Conservation (phyloP, 2,888 invertebrate species). For the Tholera decimalis region DNA sequence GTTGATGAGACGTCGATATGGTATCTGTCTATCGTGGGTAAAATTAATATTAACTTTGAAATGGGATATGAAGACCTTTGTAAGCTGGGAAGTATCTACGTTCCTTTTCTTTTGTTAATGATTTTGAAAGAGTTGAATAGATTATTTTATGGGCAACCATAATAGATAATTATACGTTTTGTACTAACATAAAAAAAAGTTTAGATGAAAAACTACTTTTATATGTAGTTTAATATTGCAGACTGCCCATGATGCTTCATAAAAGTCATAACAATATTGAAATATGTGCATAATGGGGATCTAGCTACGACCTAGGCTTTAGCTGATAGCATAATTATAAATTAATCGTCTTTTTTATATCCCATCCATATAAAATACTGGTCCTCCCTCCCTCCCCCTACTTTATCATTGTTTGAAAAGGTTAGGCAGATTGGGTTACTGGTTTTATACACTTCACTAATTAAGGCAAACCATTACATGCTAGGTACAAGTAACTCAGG, state of each 20-base stretch:
- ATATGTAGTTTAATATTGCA: not conserved
- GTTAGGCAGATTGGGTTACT: not conserved
- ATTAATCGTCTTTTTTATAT: not conserved
- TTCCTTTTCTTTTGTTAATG: not conserved
- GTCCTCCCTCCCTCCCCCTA: no score
- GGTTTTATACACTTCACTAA: not conserved
- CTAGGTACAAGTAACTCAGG: slow-evolving; percentile 31
- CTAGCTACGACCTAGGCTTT: not conserved
- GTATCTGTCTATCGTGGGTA: slow-evolving; percentile 9
- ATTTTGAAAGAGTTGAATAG: slow-evolving; percentile 9
- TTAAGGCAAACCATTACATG: slow-evolving; percentile 33
- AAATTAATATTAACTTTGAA: slow-evolving; percentile 24
- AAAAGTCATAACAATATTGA: not conserved
- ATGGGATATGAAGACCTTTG: not conserved
- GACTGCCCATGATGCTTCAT: not conserved
- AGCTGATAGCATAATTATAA: not conserved
- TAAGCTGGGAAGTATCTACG: slow-evolving; percentile 1
- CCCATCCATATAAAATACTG: not conserved
- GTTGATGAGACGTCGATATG: slow-evolving; percentile 10
- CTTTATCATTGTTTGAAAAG: not conserved
- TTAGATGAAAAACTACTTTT: not conserved
- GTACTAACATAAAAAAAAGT: slow-evolving; percentile 2
- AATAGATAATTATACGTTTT: slow-evolving; percentile 1
- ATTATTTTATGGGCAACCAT: slow-evolving; percentile 10
- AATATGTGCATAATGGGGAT: not conserved